phyloP scores from a whole-genome alignment of 1,140 invertebrate genomes.

The Bursaphelenchus mucronatus region DNA sequence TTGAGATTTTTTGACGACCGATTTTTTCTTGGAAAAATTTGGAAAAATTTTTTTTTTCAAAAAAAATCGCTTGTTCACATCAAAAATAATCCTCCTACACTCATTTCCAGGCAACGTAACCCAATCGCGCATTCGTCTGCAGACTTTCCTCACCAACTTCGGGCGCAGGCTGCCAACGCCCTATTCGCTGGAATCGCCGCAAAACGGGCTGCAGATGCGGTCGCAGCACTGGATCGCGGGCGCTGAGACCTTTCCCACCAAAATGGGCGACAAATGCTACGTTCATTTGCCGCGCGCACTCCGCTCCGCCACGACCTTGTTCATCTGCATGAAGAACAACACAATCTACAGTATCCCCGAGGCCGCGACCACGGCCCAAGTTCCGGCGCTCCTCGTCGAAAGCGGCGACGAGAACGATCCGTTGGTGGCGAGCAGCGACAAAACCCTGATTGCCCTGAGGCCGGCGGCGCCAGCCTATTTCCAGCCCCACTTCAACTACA shows the following conservation, averaged over 20 bases:
- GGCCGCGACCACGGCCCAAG: not conserved
- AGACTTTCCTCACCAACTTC: slow-evolving; percentile 35
- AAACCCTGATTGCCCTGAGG: slow-evolving; percentile 20
- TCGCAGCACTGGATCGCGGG: slow-evolving; percentile 27
- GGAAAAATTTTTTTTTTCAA: too few species aligned
- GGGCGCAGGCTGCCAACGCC: slow-evolving; percentile 35
- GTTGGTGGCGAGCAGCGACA: slow-evolving; percentile 8
- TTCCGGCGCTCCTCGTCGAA: slow-evolving; percentile 5
- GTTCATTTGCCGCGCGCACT: slow-evolving; percentile 27
- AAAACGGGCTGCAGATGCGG: slow-evolving; percentile 38
- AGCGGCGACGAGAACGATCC: slow-evolving; percentile 4
- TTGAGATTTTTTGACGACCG: too few species aligned
- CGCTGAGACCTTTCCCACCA: slow-evolving; percentile 32
- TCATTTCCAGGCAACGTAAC: slow-evolving; percentile 22
- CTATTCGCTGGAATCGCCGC: slow-evolving; percentile 31
- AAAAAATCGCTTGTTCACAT: too few species aligned
- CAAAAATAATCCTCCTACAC: too few species aligned
- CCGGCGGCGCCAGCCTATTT: not conserved
- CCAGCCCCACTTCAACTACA: slow-evolving; percentile 30
- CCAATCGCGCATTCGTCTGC: slow-evolving; percentile 21
- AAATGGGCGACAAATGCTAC: slow-evolving; percentile 19
- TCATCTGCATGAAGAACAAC: slow-evolving; percentile 22
- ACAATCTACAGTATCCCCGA: slow-evolving; percentile 20
- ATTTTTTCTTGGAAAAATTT: too few species aligned
- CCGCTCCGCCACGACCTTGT: slow-evolving; percentile 9